Percentiles rank a stretch among this genome's conserved stretches.
These are phyloP conservation scores for Cantharis flavilabris DNA, from an alignment of 2,888 invertebrate species.

Conservation along the genomic window DNA sequence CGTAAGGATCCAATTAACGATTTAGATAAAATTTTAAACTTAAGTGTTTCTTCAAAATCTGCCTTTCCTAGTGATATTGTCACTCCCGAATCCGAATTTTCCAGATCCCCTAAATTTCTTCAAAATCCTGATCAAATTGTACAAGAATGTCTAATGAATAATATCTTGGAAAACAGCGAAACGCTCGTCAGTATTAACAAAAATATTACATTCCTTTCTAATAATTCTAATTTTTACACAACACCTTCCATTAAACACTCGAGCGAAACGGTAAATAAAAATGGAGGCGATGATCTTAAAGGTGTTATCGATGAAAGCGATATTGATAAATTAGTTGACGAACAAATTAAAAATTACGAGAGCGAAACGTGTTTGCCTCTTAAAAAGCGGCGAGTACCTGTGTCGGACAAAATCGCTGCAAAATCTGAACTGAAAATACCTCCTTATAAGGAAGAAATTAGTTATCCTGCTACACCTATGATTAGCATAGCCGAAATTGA, in stretches of 20 bases:
- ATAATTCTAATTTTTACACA: conserved; percentile 32
- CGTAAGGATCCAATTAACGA: not conserved
- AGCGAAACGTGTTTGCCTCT: conserved; percentile 45
- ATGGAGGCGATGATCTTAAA: not conserved
- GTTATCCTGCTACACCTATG: conserved; percentile 53
- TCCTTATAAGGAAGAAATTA: conserved; percentile 42
- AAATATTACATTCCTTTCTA: conserved; percentile 26
- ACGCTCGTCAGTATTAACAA: conserved; percentile 7
- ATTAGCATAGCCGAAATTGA: conserved; percentile 52
- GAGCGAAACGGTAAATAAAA: not conserved
- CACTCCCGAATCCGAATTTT: conserved; percentile 33
- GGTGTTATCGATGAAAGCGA: not conserved
- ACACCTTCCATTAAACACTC: not conserved
- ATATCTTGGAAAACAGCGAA: conserved; percentile 24
- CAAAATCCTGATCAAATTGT: conserved; percentile 32
- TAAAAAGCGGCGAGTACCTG: conserved; percentile 45
- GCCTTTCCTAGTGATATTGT: not conserved
- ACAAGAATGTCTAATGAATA: conserved; percentile 22
- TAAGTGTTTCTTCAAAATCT: conserved; percentile 12
- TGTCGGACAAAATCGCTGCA: conserved; percentile 30
- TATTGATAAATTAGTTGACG: conserved; percentile 12
- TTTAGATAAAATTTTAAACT: conserved; percentile 14
- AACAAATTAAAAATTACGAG: conserved; percentile 32
- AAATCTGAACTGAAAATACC: conserved; percentile 9
- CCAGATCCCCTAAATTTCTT: conserved; percentile 35